These are phyloP conservation scores for Chloroclystis v-ata DNA, from an alignment of 2,888 invertebrate species.

Conservation along the genomic window DNA sequence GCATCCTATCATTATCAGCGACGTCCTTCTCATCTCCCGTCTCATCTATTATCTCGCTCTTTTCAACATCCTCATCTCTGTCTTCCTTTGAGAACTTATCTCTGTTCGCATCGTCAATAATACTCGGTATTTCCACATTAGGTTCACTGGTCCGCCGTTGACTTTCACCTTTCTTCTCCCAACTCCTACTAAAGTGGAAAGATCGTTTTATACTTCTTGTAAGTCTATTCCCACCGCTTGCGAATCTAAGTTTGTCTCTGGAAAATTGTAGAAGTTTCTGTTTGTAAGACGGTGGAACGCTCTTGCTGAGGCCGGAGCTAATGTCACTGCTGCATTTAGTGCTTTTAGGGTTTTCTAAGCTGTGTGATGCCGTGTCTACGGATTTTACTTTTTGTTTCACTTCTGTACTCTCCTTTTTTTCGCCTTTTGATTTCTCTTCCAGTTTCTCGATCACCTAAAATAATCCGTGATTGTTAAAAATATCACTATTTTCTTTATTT, in stretches of 20 bases:
- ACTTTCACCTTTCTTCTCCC: slow-evolving; percentile 64
- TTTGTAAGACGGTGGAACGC: slow-evolving; percentile 74
- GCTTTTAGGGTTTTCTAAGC: slow-evolving; percentile 66
- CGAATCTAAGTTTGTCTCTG: slow-evolving; percentile 68
- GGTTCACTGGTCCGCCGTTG: slow-evolving; percentile 71
- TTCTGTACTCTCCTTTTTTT: slow-evolving; percentile 19
- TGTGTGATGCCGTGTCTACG: slow-evolving; percentile 67
- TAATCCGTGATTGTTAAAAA: background rate
- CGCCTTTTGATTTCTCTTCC: slow-evolving; percentile 1
- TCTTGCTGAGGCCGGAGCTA: slow-evolving; percentile 67
- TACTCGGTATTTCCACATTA: slow-evolving; percentile 51
- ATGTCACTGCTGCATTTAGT: slow-evolving; percentile 65
- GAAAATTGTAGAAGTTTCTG: slow-evolving; percentile 73
- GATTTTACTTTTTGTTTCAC: slow-evolving; percentile 55
- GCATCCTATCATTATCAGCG: slow-evolving; percentile 60
- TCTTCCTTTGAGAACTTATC: slow-evolving; percentile 63
- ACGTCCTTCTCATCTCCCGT: slow-evolving; percentile 59
- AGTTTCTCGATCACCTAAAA: slow-evolving; percentile 7
- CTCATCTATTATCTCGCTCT: slow-evolving; percentile 68
- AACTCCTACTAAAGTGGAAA: slow-evolving; percentile 68
- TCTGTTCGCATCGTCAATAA: slow-evolving; percentile 41
- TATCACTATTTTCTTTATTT: too few relatives aligned
- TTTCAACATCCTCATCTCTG: slow-evolving; percentile 65
- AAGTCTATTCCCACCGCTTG: slow-evolving; percentile 65
- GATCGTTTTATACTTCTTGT: slow-evolving; percentile 73